Conservation (phyloP, 2,113 vertebrate species). For the Aegithalos caudatus region DNA sequence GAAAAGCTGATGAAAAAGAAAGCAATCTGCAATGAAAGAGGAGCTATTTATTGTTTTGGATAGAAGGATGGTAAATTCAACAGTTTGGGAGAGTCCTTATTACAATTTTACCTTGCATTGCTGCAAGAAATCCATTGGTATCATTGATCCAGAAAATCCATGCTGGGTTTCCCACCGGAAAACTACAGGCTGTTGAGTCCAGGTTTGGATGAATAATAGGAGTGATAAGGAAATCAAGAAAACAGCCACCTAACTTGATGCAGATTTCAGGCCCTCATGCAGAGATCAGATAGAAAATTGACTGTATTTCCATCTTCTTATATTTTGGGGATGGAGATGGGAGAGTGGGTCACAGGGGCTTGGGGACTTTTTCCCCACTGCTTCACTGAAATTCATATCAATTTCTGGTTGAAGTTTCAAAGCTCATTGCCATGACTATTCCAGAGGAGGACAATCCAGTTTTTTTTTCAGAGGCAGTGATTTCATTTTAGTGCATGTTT, state of each 20-base stretch:
- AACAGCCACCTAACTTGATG: neutral
- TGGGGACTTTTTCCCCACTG: neutral
- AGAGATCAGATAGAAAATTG: neutral
- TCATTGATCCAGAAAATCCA: neutral
- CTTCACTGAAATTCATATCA: neutral
- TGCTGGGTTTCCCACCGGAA: neutral
- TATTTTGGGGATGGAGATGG: neutral
- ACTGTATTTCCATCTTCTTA: neutral
- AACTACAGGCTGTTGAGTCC: neutral
- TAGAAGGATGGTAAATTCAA: neutral
- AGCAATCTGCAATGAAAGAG: neutral
- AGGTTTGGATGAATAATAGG: neutral
- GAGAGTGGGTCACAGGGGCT: fast-evolving
- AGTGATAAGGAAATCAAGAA: neutral
- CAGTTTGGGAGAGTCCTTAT: neutral
- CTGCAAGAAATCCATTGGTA: neutral
- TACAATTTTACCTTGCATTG: neutral
- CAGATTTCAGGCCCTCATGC: neutral
- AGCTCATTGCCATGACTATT: neutral
- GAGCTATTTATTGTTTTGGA: neutral
- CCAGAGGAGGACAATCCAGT: neutral
- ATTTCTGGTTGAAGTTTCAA: neutral
- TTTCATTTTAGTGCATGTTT: neutral
- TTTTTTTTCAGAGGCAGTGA: neutral
- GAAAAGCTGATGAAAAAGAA: neutral